Evolutionary conservation across 2,797 vertebrate species (phyloP).

Genomic region (Cynodonichthys magdalenae): DNA sequence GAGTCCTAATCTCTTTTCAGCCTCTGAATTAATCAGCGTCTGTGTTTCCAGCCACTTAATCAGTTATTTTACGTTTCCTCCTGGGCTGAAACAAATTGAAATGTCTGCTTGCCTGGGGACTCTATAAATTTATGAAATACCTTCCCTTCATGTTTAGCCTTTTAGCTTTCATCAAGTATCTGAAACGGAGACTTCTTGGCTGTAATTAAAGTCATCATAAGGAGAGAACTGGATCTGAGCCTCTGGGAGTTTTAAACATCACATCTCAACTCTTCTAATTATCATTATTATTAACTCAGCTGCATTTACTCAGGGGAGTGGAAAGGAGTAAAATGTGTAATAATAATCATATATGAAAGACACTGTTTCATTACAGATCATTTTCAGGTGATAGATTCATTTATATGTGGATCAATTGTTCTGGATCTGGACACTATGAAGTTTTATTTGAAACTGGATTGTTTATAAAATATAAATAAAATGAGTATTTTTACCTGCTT

Average conservation of each 20-base stretch:
- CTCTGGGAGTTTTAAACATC: slow-evolving; percentile 56
- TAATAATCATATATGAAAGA: slow-evolving; percentile 14
- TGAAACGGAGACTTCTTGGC: slow-evolving; percentile 34
- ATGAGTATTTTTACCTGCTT: not conserved
- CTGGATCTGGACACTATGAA: too few relatives aligned
- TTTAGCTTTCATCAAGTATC: slow-evolving; percentile 32
- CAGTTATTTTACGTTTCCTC: slow-evolving; percentile 22
- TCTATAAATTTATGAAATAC: slow-evolving; percentile 27
- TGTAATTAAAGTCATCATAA: slow-evolving; percentile 65
- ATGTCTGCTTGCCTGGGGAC: not conserved
- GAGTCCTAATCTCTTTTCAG: too few relatives aligned
- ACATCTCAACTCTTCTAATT: slow-evolving; percentile 61
- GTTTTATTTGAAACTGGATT: not conserved
- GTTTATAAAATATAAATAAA: not conserved
- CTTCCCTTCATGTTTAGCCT: slow-evolving; percentile 38
- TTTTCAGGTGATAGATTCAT: slow-evolving; percentile 10
- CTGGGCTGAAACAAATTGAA: not conserved
- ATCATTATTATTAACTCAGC: slow-evolving; percentile 49
- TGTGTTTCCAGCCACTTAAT: slow-evolving; percentile 24
- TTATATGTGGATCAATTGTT: not conserved
- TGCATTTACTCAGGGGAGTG: slow-evolving; percentile 24
- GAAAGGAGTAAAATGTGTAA: slow-evolving; percentile 8
- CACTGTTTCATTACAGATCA: slow-evolving; percentile 6
- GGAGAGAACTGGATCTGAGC: slow-evolving; percentile 32
- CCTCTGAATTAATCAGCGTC: not conserved